Percentiles rank a stretch among this genome's conserved stretches.
phyloP scores from a whole-genome alignment of 2,888 invertebrate genomes.

The Leptarthrus brevirostris region DNA sequence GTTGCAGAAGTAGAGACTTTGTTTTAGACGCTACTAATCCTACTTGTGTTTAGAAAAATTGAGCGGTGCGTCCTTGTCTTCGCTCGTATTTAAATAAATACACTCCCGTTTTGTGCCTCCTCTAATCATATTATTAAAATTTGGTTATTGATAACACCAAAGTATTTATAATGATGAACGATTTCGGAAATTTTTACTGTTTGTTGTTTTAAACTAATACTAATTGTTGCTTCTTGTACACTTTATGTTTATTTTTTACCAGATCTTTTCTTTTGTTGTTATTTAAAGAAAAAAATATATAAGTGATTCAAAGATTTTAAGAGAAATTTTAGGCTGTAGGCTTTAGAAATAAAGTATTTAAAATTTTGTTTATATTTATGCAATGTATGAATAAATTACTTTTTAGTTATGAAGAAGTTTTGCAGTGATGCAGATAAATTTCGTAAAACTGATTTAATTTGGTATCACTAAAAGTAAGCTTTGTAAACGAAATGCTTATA shows the following conservation, averaged over 20 bases:
- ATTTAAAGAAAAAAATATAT: constrained; percentile 3
- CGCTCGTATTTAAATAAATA: constrained; percentile 42
- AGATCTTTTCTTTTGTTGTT: constrained; percentile 25
- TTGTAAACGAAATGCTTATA: too few species aligned
- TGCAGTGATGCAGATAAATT: neutral
- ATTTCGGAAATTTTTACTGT: constrained; percentile 36
- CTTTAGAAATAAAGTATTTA: constrained; percentile 17
- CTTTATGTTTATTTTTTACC: constrained; percentile 9
- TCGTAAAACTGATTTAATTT: neutral
- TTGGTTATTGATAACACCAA: constrained; percentile 46
- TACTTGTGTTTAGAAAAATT: constrained; percentile 62
- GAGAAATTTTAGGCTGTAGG: constrained; percentile 10
- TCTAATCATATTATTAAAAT: constrained; percentile 45
- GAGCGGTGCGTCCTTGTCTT: neutral
- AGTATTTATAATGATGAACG: constrained; percentile 35
- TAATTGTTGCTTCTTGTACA: constrained; percentile 23
- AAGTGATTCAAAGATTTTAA: constrained; percentile 17
- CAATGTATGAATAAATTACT: constrained; percentile 17
- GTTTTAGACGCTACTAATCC: constrained; percentile 64
- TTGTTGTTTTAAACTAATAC: constrained; percentile 38
- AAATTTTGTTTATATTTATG: constrained; percentile 33
- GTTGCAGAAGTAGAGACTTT: constrained; percentile 70
- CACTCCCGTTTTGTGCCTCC: constrained; percentile 54
- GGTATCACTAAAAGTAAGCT: too few species aligned
- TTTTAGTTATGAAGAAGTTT: constrained; percentile 29